phyloP scores from a whole-genome alignment of 2,797 vertebrate genomes.

The Brotula barbata region DNA sequence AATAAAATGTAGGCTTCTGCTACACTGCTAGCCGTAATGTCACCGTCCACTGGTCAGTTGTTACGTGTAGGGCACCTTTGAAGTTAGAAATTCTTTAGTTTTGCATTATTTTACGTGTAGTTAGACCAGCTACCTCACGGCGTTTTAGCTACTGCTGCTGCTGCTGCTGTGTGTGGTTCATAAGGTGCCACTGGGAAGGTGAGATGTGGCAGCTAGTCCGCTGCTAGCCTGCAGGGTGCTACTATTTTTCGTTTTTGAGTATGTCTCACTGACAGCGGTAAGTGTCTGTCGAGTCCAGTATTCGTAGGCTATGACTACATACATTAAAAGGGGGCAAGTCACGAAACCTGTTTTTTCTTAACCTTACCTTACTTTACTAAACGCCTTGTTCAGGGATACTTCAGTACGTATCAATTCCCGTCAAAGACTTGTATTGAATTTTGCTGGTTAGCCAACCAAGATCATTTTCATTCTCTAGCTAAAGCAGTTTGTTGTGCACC shows the following conservation, averaged over 20 bases:
- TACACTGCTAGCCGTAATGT: neutral
- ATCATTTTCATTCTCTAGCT: too few relatives aligned
- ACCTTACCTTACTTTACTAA: neutral
- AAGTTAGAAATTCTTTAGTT: neutral
- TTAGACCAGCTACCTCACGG: neutral
- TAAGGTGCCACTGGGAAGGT: constrained; percentile 16
- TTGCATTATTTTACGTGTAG: neutral
- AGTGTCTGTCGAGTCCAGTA: constrained; percentile 21
- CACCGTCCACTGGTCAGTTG: neutral
- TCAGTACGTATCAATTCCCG: too few relatives aligned
- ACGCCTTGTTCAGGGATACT: too few relatives aligned
- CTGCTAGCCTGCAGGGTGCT: constrained; percentile 27
- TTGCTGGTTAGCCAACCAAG: too few relatives aligned
- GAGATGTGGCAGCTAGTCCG: constrained; percentile 36
- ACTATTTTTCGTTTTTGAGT: too few relatives aligned
- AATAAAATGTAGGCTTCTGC: neutral
- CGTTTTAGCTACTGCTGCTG: too few relatives aligned
- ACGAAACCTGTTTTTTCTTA: neutral
- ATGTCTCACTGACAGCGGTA: constrained; percentile 28
- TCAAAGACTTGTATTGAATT: too few relatives aligned
- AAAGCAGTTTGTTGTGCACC: too few relatives aligned
- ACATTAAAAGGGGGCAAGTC: too few relatives aligned
- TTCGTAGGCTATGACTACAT: too few relatives aligned
- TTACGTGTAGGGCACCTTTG: neutral
- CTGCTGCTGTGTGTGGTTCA: neutral